Conservation (phyloP, 2,797 vertebrate genomes). For the Hozukius guyotensis region DNA sequence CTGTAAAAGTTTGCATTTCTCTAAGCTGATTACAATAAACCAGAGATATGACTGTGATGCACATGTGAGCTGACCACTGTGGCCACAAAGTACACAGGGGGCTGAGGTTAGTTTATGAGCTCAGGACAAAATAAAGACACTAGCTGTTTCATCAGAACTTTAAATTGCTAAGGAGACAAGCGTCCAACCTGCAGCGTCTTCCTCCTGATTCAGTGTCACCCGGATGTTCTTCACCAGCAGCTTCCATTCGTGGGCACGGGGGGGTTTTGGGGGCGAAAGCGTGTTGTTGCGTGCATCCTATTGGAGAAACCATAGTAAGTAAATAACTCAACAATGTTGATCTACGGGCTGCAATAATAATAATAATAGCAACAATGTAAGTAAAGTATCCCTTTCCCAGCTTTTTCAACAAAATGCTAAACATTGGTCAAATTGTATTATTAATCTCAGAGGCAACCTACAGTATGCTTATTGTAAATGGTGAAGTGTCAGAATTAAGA, state of each 20-base stretch:
- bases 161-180: neutral
- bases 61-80: neutral
- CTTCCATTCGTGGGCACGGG: slow-evolving; percentile 93
- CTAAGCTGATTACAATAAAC: neutral
- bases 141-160: neutral
- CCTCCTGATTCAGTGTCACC: slow-evolving; percentile 74
- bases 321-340: neutral
- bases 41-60: neutral
- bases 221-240: slow-evolving; percentile 91
- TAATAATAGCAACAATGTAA: too few relatives aligned
- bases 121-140: neutral
- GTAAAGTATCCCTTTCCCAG: neutral
- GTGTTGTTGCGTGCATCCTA: slow-evolving; percentile 81
- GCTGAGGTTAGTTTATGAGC: too few relatives aligned
- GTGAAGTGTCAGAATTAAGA: neutral
- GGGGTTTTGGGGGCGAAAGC: slow-evolving; percentile 93
- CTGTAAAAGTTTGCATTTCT: neutral
- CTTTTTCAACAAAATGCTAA: neutral
- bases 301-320: neutral
- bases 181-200: slow-evolving; percentile 85
- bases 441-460: neutral
- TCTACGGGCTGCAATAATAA: too few relatives aligned
- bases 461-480: too few relatives aligned
- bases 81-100: neutral
- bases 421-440: neutral